Percentiles rank a stretch among this genome's conserved stretches.
These are phyloP conservation scores for Apis dorsata DNA, from an alignment of 1,140 invertebrate species.

Conservation along the genomic window DNA sequence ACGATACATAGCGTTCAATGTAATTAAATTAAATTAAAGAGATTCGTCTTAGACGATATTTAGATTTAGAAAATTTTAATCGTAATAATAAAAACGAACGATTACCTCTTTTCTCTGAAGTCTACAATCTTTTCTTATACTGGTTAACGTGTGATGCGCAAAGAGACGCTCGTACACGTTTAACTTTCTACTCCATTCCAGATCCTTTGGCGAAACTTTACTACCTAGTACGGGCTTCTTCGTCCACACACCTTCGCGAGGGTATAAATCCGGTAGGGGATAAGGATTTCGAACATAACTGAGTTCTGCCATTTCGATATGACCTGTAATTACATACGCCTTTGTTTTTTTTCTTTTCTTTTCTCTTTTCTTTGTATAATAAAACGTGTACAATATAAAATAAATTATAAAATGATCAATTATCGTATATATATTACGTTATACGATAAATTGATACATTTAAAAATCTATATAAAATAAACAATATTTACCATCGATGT, in stretches of 20 bases:
- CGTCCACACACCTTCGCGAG: constrained; percentile 72
- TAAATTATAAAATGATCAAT: no score
- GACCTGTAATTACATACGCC: neutral
- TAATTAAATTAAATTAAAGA: no score
- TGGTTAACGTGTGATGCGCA: constrained; percentile 77
- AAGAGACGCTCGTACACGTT: constrained; percentile 74
- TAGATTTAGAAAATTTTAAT: no score
- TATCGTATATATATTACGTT: no score
- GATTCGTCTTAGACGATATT: no score
- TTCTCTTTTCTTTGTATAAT: no score
- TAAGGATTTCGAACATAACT: constrained; percentile 74
- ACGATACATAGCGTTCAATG: no score
- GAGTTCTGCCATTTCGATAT: constrained; percentile 48
- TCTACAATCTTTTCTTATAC: constrained; percentile 69
- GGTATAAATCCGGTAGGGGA: constrained; percentile 71
- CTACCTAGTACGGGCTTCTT: constrained; percentile 69
- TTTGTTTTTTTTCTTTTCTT: no score
- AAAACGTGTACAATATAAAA: neutral
- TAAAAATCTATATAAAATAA: no score
- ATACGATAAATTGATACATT: no score
- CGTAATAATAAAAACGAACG: no score
- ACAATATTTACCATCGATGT: no score
- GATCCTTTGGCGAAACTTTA: constrained; percentile 68
- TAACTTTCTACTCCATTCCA: constrained; percentile 69
- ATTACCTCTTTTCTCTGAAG: constrained; percentile 66